Percentiles rank a stretch among this genome's conserved stretches.
phyloP scores from a whole-genome alignment of 1,140 invertebrate species.

The Drosophila truncata region DNA sequence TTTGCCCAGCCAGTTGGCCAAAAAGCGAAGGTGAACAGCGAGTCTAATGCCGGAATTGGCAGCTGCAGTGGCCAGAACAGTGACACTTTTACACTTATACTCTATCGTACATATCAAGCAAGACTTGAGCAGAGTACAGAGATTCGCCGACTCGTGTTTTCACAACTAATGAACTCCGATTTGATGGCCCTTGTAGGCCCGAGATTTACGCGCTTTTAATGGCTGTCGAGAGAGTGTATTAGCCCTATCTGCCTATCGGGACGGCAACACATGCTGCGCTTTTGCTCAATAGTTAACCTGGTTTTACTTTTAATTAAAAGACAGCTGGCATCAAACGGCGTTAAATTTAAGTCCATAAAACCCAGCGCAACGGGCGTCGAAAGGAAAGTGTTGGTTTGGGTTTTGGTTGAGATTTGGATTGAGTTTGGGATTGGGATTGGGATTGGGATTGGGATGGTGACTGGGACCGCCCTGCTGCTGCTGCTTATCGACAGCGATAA shows the following conservation, averaged over 20 bases:
- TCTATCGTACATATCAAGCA: not conserved
- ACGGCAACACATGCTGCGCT: constrained; percentile 64
- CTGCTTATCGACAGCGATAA: constrained; percentile 65
- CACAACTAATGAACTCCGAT: constrained; percentile 73
- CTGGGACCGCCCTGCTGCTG: constrained; percentile 41
- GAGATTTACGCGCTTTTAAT: constrained; percentile 73
- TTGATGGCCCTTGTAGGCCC: constrained; percentile 58
- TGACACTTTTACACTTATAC: constrained; percentile 3
- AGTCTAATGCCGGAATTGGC: constrained; percentile 67
- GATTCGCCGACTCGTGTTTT: constrained; percentile 49
- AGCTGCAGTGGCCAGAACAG: constrained; percentile 54
- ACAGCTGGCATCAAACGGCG: constrained; percentile 53
- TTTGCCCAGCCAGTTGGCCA: constrained; percentile 64
- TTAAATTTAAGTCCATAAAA: constrained; percentile 75
- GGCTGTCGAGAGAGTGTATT: constrained; percentile 47
- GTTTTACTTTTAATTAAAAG: constrained; percentile 79
- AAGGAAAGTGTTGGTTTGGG: constrained; percentile 62
- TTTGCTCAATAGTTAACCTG: constrained; percentile 77
- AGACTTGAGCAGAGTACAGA: constrained; percentile 13
- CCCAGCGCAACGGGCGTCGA: constrained; percentile 42
- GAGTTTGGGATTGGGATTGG: constrained; percentile 1
- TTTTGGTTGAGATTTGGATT: constrained; percentile 15
- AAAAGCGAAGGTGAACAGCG: constrained; percentile 55
- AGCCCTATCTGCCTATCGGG: constrained; percentile 42
- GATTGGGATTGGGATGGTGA: constrained; percentile 13